Conservation (phyloP, 2,888 invertebrate species). For the Mythimna ferrago region DNA sequence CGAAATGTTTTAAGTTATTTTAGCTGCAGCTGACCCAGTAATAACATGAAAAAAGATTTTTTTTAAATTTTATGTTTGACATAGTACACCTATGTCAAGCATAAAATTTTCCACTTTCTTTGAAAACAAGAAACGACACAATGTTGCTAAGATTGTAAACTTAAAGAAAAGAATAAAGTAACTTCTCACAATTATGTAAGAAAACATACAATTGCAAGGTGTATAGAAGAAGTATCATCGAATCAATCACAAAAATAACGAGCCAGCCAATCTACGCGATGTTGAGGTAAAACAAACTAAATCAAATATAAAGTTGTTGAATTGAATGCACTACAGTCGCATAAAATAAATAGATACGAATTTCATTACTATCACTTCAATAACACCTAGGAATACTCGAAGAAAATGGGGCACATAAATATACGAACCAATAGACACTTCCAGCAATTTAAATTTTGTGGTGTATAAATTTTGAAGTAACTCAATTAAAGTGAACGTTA, state of each 20-base stretch:
- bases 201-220: not conserved
- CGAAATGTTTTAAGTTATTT: not conserved
- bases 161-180: not conserved
- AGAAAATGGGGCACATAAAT: constrained; percentile 55
- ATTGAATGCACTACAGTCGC: constrained; percentile 31
- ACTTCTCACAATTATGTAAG: not conserved
- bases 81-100: not conserved
- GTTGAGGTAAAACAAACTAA: constrained; percentile 18
- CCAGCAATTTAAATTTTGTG: constrained; percentile 60
- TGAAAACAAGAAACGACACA: constrained; percentile 6
- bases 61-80: too few relatives aligned
- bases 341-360: constrained; percentile 51
- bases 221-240: not conserved
- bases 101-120: not conserved
- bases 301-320: constrained; percentile 33
- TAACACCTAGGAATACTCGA: constrained; percentile 25
- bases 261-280: constrained; percentile 33
- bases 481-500: constrained; percentile 70
- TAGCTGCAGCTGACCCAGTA: not conserved
- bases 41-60: not conserved
- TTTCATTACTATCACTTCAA: constrained; percentile 43
- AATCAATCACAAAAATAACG: constrained; percentile 48
- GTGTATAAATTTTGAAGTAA: constrained; percentile 69
- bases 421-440: constrained; percentile 42
- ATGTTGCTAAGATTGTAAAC: not conserved